Evolutionary conservation across 2,888 invertebrate genomes (phyloP).

Genomic region (Adelognathus sp.): DNA sequence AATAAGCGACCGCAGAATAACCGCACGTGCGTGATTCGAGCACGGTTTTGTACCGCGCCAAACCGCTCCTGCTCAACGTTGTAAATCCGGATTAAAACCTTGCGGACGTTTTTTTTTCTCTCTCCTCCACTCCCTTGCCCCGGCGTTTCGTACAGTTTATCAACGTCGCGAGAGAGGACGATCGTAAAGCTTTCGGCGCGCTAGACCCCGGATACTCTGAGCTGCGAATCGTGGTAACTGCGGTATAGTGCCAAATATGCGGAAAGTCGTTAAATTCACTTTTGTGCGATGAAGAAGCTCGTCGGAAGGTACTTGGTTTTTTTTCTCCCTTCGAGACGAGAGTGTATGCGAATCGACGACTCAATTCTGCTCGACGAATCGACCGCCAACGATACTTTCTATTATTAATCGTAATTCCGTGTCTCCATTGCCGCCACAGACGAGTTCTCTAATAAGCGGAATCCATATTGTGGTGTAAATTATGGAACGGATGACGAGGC

Average conservation of each 20-base stretch:
- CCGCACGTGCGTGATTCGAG: slow-evolving; percentile 1
- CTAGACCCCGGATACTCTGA: neutral
- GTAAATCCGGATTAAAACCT: slow-evolving; percentile 47
- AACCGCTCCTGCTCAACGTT: slow-evolving; percentile 13
- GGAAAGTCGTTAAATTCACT: neutral
- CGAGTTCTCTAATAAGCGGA: neutral
- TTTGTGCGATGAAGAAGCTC: neutral
- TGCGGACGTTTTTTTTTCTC: slow-evolving; percentile 9
- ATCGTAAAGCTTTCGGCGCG: slow-evolving; percentile 15
- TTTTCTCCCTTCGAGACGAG: neutral
- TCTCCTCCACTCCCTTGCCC: neutral
- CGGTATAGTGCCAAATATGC: neutral
- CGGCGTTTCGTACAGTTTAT: slow-evolving; percentile 25
- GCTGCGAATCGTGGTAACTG: neutral
- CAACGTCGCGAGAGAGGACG: slow-evolving; percentile 25
- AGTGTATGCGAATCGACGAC: neutral
- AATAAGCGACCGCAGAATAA: slow-evolving; percentile 13
- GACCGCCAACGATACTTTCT: neutral
- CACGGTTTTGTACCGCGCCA: slow-evolving; percentile 10
- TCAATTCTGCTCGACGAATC: neutral
- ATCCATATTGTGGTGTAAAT: neutral
- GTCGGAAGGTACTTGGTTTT: neutral
- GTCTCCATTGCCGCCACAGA: no score
- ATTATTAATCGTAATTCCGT: neutral
- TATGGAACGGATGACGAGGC: neutral